phyloP scores from a whole-genome alignment of 2,888 invertebrate genomes.

The Drosophila niveifrons region DNA sequence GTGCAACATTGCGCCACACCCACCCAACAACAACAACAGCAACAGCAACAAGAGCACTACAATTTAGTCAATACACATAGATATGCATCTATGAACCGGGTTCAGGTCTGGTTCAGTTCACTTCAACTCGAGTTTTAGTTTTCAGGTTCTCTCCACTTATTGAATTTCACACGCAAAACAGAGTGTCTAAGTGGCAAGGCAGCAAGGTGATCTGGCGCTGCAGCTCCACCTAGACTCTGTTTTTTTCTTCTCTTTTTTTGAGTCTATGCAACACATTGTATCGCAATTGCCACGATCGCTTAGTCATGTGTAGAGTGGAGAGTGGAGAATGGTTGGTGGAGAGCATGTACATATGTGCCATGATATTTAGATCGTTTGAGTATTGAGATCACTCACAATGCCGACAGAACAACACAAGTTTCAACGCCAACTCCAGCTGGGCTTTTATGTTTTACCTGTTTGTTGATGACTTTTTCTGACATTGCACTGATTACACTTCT shows the following conservation, averaged over 20 bases:
- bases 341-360: neutral
- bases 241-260: constrained; percentile 4
- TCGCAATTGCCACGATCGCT: constrained; percentile 42
- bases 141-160: constrained; percentile 53
- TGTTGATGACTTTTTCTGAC: constrained; percentile 26
- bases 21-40: constrained; percentile 34
- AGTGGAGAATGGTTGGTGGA: neutral
- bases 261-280: constrained; percentile 12
- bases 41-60: constrained; percentile 40
- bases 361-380: neutral
- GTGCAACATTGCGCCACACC: constrained; percentile 40
- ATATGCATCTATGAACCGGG: constrained; percentile 68
- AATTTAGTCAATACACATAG: constrained; percentile 73
- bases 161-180: constrained; percentile 80
- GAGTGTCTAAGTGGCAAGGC: constrained; percentile 67
- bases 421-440: constrained; percentile 69
- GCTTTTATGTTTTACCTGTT: constrained; percentile 51
- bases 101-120: constrained; percentile 26
- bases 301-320: constrained; percentile 48
- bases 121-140: constrained; percentile 1
- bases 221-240: constrained; percentile 62
- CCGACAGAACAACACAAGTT: constrained; percentile 45
- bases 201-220: constrained; percentile 68
- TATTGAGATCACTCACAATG: constrained; percentile 39
- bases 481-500: constrained; percentile 40